Base-by-base conservation (phyloP, 1,140 invertebrate species). In the Drosophila simulans region DNA sequence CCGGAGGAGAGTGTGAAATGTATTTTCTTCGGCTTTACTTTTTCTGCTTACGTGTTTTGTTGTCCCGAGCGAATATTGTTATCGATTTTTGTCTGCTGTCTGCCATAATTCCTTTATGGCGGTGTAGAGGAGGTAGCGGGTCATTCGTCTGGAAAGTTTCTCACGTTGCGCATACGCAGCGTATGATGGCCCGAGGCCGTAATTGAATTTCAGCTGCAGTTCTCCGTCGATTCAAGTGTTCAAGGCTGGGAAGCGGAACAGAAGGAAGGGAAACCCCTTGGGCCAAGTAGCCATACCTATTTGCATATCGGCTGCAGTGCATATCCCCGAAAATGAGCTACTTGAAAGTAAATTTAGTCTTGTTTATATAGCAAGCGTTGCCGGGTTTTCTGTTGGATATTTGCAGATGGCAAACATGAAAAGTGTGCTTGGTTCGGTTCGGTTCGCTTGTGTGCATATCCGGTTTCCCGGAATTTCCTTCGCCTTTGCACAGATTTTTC, bases 321-420 rank as follows among this genome's bases (percentile, higher is more conserved):
- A 79, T 74, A 83, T 75, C 48, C 60, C 63, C 65, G 49, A 80
- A 80, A 78, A 63, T 77, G 76, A 83, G 80, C 60, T 63, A 60
- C 81, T 86, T 86, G 74, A 60, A 62, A 88, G 79, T 74, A 88
- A 56, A 88, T 82, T 86, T 83, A 49, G 72, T 63, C 64, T 88
- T 88, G 74, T 88, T 86, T 82, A 75, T 70, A 54, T 53, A 86
- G 70, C 49, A 22, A 46, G 48, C 48, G 27, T 13, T 57, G 52
- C 46, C 31, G 34, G 66, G 37, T 17, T 63, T 35, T 40, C 52
- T 46, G 40, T 55, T 52, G 57, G 35, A 78, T 89, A 89, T 89
- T 89, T 89, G 68, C 77, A 65, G 69, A 74, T 63, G 68, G 76
- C 84, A 89, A 90, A 89, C 64, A 89, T 55, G 59, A 63, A 59